Base-by-base conservation (phyloP, 2,113 vertebrate genomes). In the Holacanthus passer region DNA sequence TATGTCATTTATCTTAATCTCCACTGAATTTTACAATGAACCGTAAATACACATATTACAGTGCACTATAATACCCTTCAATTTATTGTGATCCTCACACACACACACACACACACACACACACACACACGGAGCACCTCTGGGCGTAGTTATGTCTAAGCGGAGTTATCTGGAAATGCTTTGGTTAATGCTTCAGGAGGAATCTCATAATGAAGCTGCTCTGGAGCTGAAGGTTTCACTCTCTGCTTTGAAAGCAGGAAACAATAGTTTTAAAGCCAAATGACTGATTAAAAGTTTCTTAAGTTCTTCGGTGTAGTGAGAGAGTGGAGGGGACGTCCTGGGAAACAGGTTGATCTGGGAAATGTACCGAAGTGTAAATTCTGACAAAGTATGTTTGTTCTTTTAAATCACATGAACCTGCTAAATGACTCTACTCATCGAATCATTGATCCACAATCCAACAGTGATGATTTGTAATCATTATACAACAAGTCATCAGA, bases 81-180 rank as follows among this genome's bases (percentile, higher is more conserved):
- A 77, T 77, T 53, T 53, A 13, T 11, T 47, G 35, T 71, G 47
- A 83, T 75, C 59, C 3, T 10, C 70, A 31, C 60, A 56, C 48
- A 55, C 74, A 66, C 60, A 56, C 59, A 64, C 35, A 64, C 31
- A 39, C 39, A 66, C 60, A 65, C 29, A 81, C 50, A 47, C 50
- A 55, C 59, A 55, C 10, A 55, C 10, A 73, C 48, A 41, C 39
- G 11, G 8, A 41, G 39, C 39, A 62, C 74, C 68, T 73, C 55
- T 7, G 63, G 73, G 50, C 16, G 22, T 7, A 67, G 67, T 60
- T n/a, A 8, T 8, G 12, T 14, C 50, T 55, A 45, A 77, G 35
- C 32, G 0, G 0, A 22, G 56, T 39, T 53, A 29, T 71, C 74
- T 79, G 87, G 60, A 79, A 83, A 58, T 73, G 72, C 43, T 88